Evolutionary conservation across 2,888 invertebrate species (phyloP), one percentile per base, ranked within the genome.

Genomic region (Peribatodes rhomboidaria): DNA sequence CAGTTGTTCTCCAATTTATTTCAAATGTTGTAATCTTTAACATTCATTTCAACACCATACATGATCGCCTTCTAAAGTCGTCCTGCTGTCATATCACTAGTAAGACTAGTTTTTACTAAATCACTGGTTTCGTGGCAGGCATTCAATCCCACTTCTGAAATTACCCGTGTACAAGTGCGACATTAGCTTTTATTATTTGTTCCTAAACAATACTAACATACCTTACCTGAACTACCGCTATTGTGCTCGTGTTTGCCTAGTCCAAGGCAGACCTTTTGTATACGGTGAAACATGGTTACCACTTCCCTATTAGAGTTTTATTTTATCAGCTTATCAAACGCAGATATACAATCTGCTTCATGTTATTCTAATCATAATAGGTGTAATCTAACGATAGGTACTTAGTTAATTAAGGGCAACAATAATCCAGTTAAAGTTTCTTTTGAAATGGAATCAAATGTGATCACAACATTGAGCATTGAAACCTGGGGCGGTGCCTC

Each of bases 291-390:
- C 54, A 39, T 39, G 27, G 37, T 54, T 54, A 27, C 54, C 22
- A 42, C 22, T 54, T 54, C 41, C 53, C 54, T 42, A 31, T 55
- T 31, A 18, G 4, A 31, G 13, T 42, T 53, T 52, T 53, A 53
- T 53, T 53, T 52, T 53, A 53, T 53, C 53, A 22, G 53, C 37
- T 53, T 33, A 53, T 53, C 33, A 9, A 13, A 9, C 22, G 27
- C 14, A n/a, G 47, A 31, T 14, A 27, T 31, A 47, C 14, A 27
- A 47, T 47, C 49, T 49, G 49, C 6, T 50, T 50, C 27, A 27
- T 27, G 6, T 27, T 27, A 27, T 27, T 27, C 27, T 27, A 27
- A 27, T 27, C 27, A 27, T 27, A 27, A 4, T 27, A 27, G 27
- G 2, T 27, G 6, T 27, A 27, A 27, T 27, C 27, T 27, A 27